Conservation (phyloP, 2,797 vertebrate genomes). For the Sebastes baramenuke region DNA sequence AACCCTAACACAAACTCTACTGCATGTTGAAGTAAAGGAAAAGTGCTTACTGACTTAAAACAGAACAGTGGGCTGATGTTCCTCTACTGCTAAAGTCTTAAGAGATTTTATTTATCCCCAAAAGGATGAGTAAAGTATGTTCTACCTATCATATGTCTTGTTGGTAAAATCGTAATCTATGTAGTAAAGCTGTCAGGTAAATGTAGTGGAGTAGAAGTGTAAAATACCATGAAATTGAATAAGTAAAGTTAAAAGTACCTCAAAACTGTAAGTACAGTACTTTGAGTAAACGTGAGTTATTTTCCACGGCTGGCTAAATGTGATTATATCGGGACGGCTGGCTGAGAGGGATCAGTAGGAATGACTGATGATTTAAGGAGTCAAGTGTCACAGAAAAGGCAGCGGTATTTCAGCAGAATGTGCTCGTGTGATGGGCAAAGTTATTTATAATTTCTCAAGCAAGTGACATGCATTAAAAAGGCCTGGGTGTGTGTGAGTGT, state of each 20-base stretch:
- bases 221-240: neutral
- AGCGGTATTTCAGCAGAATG: neutral
- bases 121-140: no score
- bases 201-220: neutral
- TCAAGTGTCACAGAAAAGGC: neutral
- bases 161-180: neutral
- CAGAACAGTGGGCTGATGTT: no score
- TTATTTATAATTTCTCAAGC: conserved; percentile 26
- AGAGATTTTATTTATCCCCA: no score
- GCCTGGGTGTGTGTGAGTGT: neutral
- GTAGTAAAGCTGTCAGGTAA: neutral
- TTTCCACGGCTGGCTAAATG: neutral
- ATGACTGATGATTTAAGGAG: neutral
- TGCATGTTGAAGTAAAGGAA: neutral
- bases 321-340: neutral
- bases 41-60: no score
- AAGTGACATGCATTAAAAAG: conserved; percentile 23
- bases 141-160: neutral
- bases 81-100: no score
- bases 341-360: neutral
- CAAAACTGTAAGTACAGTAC: no score
- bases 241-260: neutral
- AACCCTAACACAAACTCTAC: neutral
- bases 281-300: neutral
- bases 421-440: conserved; percentile 5